These are phyloP conservation scores for Drosophila grimshawi DNA, from an alignment of 1,140 invertebrate species.

Conservation along the genomic window DNA sequence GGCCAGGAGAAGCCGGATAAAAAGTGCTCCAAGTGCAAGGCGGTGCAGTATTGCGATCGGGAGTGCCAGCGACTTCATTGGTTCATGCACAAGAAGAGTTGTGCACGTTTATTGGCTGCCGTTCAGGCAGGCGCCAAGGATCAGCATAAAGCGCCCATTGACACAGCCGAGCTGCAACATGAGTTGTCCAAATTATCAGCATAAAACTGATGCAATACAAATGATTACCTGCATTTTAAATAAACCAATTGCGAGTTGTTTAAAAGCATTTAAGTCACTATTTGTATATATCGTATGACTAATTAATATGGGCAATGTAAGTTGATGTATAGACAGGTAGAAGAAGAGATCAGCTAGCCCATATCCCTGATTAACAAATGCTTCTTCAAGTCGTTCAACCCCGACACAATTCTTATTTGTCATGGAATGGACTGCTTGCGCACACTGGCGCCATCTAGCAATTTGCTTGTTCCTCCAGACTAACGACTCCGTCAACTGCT, in stretches of 20 bases:
- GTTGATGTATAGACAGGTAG: too few species aligned
- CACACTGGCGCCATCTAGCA: constrained; percentile 13
- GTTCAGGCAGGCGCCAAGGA: constrained; percentile 32
- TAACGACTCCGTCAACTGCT: too few species aligned
- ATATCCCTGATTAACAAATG: too few species aligned
- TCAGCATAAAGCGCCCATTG: constrained; percentile 55
- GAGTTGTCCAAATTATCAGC: constrained; percentile 71
- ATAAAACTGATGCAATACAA: constrained; percentile 24
- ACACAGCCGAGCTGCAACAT: constrained; percentile 69
- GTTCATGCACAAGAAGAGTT: constrained; percentile 97
- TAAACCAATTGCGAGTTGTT: constrained; percentile 18
- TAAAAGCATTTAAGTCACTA: background rate
- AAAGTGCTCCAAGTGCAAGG: constrained; percentile 98
- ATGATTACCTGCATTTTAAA: constrained; percentile 21
- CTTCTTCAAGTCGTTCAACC: too few species aligned
- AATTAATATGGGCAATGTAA: too few species aligned
- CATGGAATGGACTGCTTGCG: too few species aligned
- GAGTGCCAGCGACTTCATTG: constrained; percentile 98
- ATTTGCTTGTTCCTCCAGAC: background rate
- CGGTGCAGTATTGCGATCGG: constrained; percentile 96
- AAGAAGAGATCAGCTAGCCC: too few species aligned
- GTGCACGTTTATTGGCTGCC: constrained; percentile 86
- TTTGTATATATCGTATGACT: too few species aligned
- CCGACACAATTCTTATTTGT: too few species aligned
- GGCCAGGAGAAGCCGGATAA: constrained; percentile 94